phyloP scores from a whole-genome alignment of 2,888 invertebrate species.

The Platycheirus albimanus region DNA sequence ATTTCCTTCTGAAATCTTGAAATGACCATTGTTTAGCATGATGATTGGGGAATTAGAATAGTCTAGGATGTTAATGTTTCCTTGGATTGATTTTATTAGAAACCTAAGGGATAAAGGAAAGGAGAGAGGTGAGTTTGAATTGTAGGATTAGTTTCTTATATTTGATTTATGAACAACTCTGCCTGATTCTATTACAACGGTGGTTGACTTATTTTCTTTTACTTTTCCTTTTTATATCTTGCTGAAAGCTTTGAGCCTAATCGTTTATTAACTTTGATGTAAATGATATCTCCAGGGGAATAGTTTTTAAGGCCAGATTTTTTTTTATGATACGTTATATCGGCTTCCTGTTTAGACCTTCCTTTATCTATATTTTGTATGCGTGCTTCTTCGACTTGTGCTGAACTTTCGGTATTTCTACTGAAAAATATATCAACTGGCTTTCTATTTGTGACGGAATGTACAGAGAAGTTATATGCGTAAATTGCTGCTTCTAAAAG shows the following conservation, averaged over 20 bases:
- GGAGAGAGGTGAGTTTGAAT: slow-evolving; percentile 1
- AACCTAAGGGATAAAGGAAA: too few relatives aligned
- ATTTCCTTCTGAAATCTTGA: background rate
- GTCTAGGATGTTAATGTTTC: background rate
- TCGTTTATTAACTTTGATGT: slow-evolving; percentile 13
- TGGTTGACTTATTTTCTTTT: slow-evolving; percentile 14
- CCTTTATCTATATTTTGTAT: background rate
- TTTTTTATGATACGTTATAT: slow-evolving; percentile 9
- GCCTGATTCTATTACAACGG: slow-evolving; percentile 15
- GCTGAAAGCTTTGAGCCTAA: slow-evolving; percentile 17
- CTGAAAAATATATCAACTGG: slow-evolving; percentile 34
- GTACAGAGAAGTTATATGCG: slow-evolving; percentile 30
- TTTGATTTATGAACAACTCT: too few relatives aligned
- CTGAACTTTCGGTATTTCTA: slow-evolving; percentile 23
- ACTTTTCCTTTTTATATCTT: slow-evolving; percentile 23
- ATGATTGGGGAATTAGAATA: slow-evolving; percentile 1
- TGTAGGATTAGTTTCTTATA: slow-evolving; percentile 13
- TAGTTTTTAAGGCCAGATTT: background rate
- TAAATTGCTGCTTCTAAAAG: slow-evolving; percentile 21
- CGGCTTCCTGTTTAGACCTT: slow-evolving; percentile 1
- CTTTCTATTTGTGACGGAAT: slow-evolving; percentile 27
- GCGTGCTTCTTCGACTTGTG: background rate
- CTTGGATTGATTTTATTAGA: background rate
- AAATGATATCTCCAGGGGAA: slow-evolving; percentile 2
- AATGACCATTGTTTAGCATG: background rate